Evolutionary conservation across 2,888 invertebrate genomes (phyloP).

Genomic region (Alloscopus bannaensis): DNA sequence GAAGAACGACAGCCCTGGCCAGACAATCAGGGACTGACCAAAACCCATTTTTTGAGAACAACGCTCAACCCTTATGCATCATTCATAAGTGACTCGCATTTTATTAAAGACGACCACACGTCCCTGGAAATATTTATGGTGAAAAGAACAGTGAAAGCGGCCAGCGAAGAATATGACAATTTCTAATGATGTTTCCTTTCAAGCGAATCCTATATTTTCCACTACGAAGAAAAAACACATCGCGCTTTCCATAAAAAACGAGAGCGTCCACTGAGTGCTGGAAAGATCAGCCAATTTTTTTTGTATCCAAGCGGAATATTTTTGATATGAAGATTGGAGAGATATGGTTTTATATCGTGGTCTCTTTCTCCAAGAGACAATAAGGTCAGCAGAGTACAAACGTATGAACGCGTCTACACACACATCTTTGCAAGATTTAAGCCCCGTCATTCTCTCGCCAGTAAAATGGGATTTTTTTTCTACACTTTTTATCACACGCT

Average conservation of each 20-base stretch:
- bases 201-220: conserved; percentile 48
- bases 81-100: conserved; percentile 60
- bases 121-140: conserved; percentile 38
- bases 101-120: conserved; percentile 40
- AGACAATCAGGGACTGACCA: conserved; percentile 29
- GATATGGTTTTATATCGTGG: too few relatives aligned
- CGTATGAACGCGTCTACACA: not conserved
- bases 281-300: conserved; percentile 10
- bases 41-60: too few relatives aligned
- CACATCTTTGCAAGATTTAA: not conserved
- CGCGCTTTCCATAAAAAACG: conserved; percentile 9
- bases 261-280: too few relatives aligned
- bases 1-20: not conserved
- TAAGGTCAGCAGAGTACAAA: not conserved
- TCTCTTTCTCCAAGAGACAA: conserved; percentile 39
- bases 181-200: conserved; percentile 34
- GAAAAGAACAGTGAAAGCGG: conserved; percentile 8
- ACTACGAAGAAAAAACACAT: conserved; percentile 31
- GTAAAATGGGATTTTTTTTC: not conserved
- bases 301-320: conserved; percentile 5
- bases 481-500: conserved; percentile 7
- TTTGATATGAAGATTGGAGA: not conserved
- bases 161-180: conserved; percentile 23
- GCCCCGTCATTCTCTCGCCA: not conserved
- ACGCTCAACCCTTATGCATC: conserved; percentile 58